A percentile compares a stretch with the other conserved stretches of the same genome.
Evolutionary conservation across 2,888 invertebrate genomes (phyloP).

Genomic region (Lymantria monacha): DNA sequence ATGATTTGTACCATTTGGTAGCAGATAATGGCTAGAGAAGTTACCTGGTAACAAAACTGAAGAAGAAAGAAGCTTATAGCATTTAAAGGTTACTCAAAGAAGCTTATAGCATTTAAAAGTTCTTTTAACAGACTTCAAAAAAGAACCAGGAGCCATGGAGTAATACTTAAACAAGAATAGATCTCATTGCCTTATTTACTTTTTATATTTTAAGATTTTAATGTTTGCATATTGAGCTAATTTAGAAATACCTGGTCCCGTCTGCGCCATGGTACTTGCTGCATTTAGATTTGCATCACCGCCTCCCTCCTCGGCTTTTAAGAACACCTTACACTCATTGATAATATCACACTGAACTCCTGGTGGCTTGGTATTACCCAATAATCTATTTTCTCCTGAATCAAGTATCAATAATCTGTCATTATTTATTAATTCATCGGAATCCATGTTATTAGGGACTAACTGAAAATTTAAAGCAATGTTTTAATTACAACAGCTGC

Average conservation of each 20-base stretch:
- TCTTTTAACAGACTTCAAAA: no score
- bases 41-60: no score
- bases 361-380: conserved; percentile 43
- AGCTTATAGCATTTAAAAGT: no score
- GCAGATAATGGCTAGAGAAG: no score
- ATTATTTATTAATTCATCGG: conserved; percentile 48
- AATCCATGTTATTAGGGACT: conserved; percentile 52
- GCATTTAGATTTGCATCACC: conserved; percentile 59
- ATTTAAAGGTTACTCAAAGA: no score
- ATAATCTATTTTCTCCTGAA: conserved; percentile 46
- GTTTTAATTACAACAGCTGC: conserved; percentile 19
- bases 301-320: conserved; percentile 71
- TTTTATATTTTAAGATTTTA: no score
- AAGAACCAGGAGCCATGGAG: no score
- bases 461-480: conserved; percentile 17
- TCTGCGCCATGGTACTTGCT: conserved; percentile 33
- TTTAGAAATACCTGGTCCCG: neutral
- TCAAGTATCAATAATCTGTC: conserved; percentile 34
- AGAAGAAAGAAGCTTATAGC: no score
- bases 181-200: no score
- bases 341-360: conserved; percentile 63
- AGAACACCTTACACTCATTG: conserved; percentile 71
- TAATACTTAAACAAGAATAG: no score
- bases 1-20: no score
- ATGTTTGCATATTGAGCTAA: no score